Evolutionary conservation across 2,797 vertebrate genomes (phyloP).

Genomic region (Fundulus diaphanus): DNA sequence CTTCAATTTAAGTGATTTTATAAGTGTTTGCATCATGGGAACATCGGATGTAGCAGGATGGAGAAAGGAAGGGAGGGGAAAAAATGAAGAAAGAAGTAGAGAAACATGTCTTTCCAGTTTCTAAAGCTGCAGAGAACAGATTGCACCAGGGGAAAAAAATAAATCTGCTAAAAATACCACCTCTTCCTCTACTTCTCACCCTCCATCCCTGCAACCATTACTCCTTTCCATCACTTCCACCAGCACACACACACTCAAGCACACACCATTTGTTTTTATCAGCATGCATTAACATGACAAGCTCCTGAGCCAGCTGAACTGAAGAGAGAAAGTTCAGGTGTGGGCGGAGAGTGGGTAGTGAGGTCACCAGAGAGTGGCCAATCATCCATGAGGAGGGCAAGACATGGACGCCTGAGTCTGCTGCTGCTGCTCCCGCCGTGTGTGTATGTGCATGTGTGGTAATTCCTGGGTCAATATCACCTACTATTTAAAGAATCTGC

Average conservation of each 20-base stretch:
- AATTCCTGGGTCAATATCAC: slow-evolving; percentile 77
- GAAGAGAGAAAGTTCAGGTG: slow-evolving; percentile 71
- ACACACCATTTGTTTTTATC: slow-evolving; percentile 56
- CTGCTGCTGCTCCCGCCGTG: slow-evolving; percentile 6
- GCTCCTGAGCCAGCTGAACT: slow-evolving; percentile 64
- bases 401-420: slow-evolving; percentile 50
- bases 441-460: slow-evolving; percentile 47
- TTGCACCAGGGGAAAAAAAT: slow-evolving; percentile 60
- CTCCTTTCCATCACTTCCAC: slow-evolving; percentile 28
- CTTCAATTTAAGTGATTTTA: slow-evolving; percentile 70
- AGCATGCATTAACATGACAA: slow-evolving; percentile 73
- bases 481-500: slow-evolving; percentile 77
- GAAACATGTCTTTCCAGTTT: slow-evolving; percentile 42
- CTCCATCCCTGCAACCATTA: slow-evolving; percentile 59
- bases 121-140: slow-evolving; percentile 67
- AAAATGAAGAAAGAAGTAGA: slow-evolving; percentile 1
- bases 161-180: slow-evolving; percentile 79
- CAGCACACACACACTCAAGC: slow-evolving; percentile 28
- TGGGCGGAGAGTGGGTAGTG: slow-evolving; percentile 62
- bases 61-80: slow-evolving; percentile 11
- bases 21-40: slow-evolving; percentile 47
- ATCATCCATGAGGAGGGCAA: slow-evolving; percentile 55
- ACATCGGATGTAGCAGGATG: slow-evolving; percentile 50
- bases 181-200: slow-evolving; percentile 69
- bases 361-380: slow-evolving; percentile 64